These are phyloP conservation scores for Saccostrea echinata DNA, from an alignment of 1,140 invertebrate species.

Conservation along the genomic window DNA sequence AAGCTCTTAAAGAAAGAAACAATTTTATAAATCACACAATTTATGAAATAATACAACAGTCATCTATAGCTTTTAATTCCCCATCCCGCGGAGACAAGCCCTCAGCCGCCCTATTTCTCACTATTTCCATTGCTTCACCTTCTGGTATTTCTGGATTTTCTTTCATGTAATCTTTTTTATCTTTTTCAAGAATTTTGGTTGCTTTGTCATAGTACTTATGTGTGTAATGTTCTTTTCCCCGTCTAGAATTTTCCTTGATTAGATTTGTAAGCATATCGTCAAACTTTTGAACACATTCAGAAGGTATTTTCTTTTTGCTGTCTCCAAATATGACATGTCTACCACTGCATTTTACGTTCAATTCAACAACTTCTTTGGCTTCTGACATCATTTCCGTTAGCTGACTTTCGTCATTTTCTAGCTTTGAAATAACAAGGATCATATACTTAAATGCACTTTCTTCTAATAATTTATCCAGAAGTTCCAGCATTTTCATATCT, in stretches of 20 bases:
- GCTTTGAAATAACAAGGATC: background rate
- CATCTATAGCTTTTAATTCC: background rate
- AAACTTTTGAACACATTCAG: background rate
- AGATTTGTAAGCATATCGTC: background rate
- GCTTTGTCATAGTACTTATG: slow-evolving; percentile 13
- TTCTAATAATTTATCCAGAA: background rate
- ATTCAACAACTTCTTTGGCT: background rate
- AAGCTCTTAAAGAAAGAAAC: too few relatives aligned
- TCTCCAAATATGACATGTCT: slow-evolving; percentile 14
- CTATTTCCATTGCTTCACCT: background rate
- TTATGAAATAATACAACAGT: too few relatives aligned
- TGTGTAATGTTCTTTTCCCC: background rate
- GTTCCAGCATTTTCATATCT: background rate
- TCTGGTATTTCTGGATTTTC: background rate
- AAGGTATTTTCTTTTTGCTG: background rate
- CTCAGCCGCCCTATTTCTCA: background rate
- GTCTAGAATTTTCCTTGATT: background rate
- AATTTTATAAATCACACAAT: too few relatives aligned
- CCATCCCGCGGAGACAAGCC: background rate
- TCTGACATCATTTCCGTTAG: background rate
- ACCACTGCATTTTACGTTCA: background rate
- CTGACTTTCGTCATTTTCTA: slow-evolving; percentile 6
- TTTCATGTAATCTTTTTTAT: slow-evolving; percentile 25
- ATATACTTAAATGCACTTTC: background rate
- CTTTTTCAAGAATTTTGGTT: slow-evolving; percentile 4